Percentiles rank a stretch among this genome's conserved stretches.
These are phyloP conservation scores for Atherinosoma microstoma DNA, from an alignment of 2,797 vertebrate species.

Conservation along the genomic window DNA sequence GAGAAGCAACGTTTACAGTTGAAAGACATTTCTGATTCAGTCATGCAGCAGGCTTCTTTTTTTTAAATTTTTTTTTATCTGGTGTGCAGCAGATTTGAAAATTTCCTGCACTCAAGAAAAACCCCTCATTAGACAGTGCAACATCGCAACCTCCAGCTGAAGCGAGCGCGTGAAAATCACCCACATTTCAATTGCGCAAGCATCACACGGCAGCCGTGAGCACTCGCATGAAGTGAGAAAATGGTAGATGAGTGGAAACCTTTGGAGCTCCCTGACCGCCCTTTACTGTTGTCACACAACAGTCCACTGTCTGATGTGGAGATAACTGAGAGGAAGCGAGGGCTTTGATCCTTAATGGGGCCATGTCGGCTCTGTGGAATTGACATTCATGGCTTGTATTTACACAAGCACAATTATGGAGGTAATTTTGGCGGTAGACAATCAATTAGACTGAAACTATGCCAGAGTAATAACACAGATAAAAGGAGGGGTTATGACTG, in stretches of 20 bases:
- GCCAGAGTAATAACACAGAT: conserved; percentile 58
- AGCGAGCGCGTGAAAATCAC: conserved; percentile 8
- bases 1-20: background rate
- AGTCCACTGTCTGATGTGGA: conserved; percentile 68
- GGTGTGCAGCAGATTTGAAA: conserved; percentile 21
- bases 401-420: conserved; percentile 75
- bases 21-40: conserved; percentile 22
- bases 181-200: background rate
- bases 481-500: conserved; percentile 58
- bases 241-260: conserved; percentile 35
- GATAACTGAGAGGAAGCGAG: conserved; percentile 72
- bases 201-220: background rate
- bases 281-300: conserved; percentile 63
- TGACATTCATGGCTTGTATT: conserved; percentile 72
- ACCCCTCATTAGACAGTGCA: background rate
- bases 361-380: conserved; percentile 69
- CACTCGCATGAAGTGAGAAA: conserved; percentile 12
- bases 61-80: conserved; percentile 4
- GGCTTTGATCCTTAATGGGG: conserved; percentile 79
- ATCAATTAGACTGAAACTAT: conserved; percentile 77
- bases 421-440: conserved; percentile 70
- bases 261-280: conserved; percentile 38
- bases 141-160: conserved; percentile 12
- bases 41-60: conserved; percentile 1
- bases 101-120: conserved; percentile 3